Conservation (phyloP, 2,888 invertebrate genomes). For the Drosophila helvetica region DNA sequence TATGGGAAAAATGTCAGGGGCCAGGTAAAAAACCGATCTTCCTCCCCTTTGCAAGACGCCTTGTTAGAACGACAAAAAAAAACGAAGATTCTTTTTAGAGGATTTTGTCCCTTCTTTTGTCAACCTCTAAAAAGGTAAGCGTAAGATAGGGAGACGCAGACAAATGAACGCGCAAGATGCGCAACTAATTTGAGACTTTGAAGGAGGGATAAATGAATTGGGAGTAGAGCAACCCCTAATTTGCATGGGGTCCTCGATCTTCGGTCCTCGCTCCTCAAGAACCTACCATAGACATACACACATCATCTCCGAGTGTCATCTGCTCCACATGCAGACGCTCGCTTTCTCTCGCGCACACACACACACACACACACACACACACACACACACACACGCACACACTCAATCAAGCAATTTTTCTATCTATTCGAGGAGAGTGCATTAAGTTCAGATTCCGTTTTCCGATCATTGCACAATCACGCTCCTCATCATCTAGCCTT, state of each 20-base stretch:
- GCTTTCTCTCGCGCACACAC: background rate
- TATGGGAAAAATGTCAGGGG: constrained; percentile 27
- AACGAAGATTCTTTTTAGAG: constrained; percentile 25
- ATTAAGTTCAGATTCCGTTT: constrained; percentile 42
- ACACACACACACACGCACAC: background rate
- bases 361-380: background rate
- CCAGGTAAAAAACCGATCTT: constrained; percentile 54
- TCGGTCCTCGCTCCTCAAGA: constrained; percentile 8
- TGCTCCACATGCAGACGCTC: constrained; percentile 18
- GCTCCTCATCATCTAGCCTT: constrained; percentile 65
- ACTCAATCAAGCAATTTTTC: constrained; percentile 47
- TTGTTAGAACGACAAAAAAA: constrained; percentile 14
- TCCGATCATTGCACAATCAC: constrained; percentile 59
- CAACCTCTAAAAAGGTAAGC: constrained; percentile 41
- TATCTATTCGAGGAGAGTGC: constrained; percentile 30
- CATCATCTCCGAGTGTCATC: constrained; percentile 5
- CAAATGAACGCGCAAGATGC: constrained; percentile 43
- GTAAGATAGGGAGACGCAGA: constrained; percentile 13
- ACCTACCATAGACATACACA: background rate
- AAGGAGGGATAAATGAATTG: constrained; percentile 35
- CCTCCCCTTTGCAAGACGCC: constrained; percentile 15
- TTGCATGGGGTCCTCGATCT: constrained; percentile 19
- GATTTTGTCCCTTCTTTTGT: constrained; percentile 42
- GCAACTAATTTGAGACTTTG: constrained; percentile 53
- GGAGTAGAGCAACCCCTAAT: constrained; percentile 43